These are phyloP conservation scores for Venusia cambrica DNA, from an alignment of 2,888 invertebrate species.

Conservation along the genomic window DNA sequence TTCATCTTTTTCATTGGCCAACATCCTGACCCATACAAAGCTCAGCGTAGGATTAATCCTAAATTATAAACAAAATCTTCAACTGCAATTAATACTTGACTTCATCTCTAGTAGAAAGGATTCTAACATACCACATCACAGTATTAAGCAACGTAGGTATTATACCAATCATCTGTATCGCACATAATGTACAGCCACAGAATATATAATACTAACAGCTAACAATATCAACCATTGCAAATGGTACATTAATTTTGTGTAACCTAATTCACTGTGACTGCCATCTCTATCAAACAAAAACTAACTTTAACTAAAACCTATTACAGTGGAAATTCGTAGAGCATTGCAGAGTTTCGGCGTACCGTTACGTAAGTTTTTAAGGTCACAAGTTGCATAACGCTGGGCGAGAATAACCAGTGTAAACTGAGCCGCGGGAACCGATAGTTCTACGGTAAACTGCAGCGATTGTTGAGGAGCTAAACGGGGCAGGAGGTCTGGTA, in stretches of 20 bases:
- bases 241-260: conserved; percentile 46
- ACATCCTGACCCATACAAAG: too few relatives aligned
- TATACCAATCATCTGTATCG: conserved; percentile 16
- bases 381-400: conserved; percentile 70
- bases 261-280: conserved; percentile 54
- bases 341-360: conserved; percentile 44
- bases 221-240: conserved; percentile 35
- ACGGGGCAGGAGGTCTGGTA: conserved; percentile 35
- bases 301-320: conserved; percentile 11
- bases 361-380: conserved; percentile 71
- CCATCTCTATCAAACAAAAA: conserved; percentile 23
- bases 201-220: too few relatives aligned
- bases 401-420: conserved; percentile 47
- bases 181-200: conserved; percentile 23
- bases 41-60: too few relatives aligned
- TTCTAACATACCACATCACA: too few relatives aligned
- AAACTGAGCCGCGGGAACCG: conserved; percentile 41
- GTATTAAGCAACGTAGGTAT: conserved; percentile 15
- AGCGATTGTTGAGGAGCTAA: conserved; percentile 19
- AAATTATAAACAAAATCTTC: too few relatives aligned
- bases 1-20: too few relatives aligned
- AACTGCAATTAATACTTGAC: too few relatives aligned
- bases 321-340: conserved; percentile 34
- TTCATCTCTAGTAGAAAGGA: too few relatives aligned
- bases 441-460: conserved; percentile 30